Conservation (phyloP, 1,140 invertebrate genomes). For the Bicyclus anynana region DNA sequence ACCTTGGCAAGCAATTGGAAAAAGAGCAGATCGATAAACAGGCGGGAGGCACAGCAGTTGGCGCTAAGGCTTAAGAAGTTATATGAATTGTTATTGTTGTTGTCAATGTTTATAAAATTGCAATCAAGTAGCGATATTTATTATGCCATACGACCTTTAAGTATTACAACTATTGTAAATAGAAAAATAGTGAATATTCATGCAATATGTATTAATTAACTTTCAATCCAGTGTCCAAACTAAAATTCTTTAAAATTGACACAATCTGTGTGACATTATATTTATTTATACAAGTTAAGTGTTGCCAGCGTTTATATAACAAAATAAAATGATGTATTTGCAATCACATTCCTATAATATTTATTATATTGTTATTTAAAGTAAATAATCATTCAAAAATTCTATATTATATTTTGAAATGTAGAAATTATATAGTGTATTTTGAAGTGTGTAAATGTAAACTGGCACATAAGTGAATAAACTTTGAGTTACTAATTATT, state of each 20-base stretch:
- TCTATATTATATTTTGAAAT: conserved; percentile 29
- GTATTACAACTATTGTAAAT: conserved; percentile 28
- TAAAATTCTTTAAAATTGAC: neutral
- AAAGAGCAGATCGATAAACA: conserved; percentile 86
- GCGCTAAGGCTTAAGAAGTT: conserved; percentile 79
- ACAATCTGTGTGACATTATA: conserved; percentile 5
- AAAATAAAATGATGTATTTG: conserved; percentile 12
- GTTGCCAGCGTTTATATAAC: conserved; percentile 13
- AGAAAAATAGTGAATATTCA: neutral
- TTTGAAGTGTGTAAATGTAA: conserved; percentile 18
- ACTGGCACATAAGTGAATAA: conserved; percentile 28
- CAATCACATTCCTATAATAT: conserved; percentile 36
- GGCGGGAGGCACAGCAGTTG: conserved; percentile 75
- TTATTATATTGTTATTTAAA: conserved; percentile 31
- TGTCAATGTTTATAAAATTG: conserved; percentile 26
- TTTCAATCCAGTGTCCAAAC: neutral
- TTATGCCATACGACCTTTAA: conserved; percentile 26
- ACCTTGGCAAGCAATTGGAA: conserved; percentile 96
- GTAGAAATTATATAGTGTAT: conserved; percentile 20
- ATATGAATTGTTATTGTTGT: conserved; percentile 48
- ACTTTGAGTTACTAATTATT: conserved; percentile 17
- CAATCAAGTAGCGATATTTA: conserved; percentile 23
- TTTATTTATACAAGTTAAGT: conserved; percentile 19
- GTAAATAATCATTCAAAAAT: conserved; percentile 24
- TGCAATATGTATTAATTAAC: neutral